These are phyloP conservation scores for Callinectes sapidus DNA, from an alignment of 2,888 invertebrate genomes.

Conservation along the genomic window DNA sequence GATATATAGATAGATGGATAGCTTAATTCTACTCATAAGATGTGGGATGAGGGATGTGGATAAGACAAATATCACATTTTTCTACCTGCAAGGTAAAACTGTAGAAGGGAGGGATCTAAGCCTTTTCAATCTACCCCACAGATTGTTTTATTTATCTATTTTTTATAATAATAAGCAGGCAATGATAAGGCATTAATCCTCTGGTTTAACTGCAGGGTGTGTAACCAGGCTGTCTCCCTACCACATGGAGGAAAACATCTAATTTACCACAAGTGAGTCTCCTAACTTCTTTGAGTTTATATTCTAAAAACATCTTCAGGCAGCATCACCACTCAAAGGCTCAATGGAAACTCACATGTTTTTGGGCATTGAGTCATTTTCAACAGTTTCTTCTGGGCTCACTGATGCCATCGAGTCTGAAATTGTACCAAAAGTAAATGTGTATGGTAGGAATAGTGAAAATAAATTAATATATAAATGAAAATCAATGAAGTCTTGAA, in stretches of 20 bases:
- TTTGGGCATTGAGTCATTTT: slow-evolving; percentile 56
- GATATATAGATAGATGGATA: not conserved
- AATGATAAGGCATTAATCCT: not conserved
- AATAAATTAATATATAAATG: not conserved
- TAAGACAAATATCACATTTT: too few species aligned
- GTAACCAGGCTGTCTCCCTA: too few species aligned
- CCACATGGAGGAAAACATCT: not conserved
- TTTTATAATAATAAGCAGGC: not conserved
- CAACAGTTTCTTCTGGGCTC: slow-evolving; percentile 61
- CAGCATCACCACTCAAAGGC: not conserved
- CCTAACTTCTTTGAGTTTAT: not conserved
- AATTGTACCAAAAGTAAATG: not conserved
- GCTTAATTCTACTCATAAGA: not conserved
- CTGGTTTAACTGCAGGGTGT: too few species aligned
- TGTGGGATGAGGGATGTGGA: too few species aligned
- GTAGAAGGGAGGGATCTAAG: too few species aligned
- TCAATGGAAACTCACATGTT: slow-evolving; percentile 40
- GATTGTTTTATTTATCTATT: not conserved
- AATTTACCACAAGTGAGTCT: not conserved
- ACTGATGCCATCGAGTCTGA: slow-evolving; percentile 59
- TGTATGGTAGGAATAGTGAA: not conserved
- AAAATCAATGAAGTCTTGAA: not conserved
- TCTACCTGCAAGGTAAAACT: too few species aligned
- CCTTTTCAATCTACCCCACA: too few species aligned
- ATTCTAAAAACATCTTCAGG: not conserved